Base-by-base conservation (phyloP, 64 coral and sea anemone genomes). In the Hydrozoanthus tunicans region DNA sequence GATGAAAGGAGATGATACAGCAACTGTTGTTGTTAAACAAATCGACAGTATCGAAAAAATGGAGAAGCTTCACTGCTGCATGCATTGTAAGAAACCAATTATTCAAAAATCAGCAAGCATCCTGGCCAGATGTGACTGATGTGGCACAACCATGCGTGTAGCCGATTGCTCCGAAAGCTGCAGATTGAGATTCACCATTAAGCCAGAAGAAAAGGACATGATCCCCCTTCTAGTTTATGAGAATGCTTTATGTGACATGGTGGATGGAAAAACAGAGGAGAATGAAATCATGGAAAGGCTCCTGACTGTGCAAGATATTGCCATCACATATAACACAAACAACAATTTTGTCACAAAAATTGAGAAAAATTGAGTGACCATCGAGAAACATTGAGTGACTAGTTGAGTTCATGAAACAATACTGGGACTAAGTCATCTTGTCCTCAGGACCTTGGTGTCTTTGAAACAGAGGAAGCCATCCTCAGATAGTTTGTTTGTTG, bases 11-110 rank as follows among this genome's bases (percentile, higher is more conserved):
- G 69, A 72, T 72, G 69, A 72, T 72, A 72, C 69, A 72, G 69
- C 69, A 72, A 72, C 69, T 72, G 69, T 72, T 72, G 69, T 72
- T 72, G 69, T 72, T 72, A 72, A 72, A 72, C 69, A 72, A 72
- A 72, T 72, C 69, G 69, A 72, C 69, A 72, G 69, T 72, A 72
- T 72, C 20, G 24, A 25, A 25, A 72, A 72, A 72, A 72, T 72
- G 69, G 24, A 72, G 69, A 72, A 72, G 69, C 69, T 72, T 72
- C 69, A 27, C 69, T 72, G 69, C 69, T 72, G 69, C 69, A 72
- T 72, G 69, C 69, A 72, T 72, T 72, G 69, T 72, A 72, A 43
- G 69, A 72, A 72, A 72, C 69, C 69, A 72, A 72, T 72, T 72
- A 72, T 72, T 72, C 69, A 72, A 72, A 72, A 8, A 72, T 72